Percentiles rank a stretch among this genome's conserved stretches.
Evolutionary conservation across 2,797 vertebrate species (phyloP).

Genomic region (Nannoperca obscura): DNA sequence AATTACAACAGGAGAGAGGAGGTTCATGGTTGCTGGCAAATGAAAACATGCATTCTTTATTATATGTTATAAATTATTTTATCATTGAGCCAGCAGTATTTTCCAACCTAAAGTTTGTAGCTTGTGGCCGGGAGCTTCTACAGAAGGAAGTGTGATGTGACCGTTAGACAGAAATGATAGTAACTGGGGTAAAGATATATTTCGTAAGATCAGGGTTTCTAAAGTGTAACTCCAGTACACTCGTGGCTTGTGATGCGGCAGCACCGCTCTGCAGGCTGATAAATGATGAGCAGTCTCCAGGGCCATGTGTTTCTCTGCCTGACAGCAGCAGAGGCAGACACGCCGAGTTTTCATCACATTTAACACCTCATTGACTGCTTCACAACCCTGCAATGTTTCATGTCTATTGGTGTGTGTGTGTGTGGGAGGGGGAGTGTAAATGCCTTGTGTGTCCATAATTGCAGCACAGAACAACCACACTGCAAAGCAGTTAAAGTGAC

Average conservation of each 20-base stretch:
- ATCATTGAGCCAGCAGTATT: neutral
- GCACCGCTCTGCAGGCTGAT: constrained; percentile 43
- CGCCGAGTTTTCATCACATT: constrained; percentile 66
- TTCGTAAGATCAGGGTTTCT: neutral
- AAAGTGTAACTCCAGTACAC: neutral
- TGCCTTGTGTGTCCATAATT: constrained; percentile 53
- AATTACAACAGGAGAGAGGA: neutral
- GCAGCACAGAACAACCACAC: constrained; percentile 49
- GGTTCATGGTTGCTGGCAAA: neutral
- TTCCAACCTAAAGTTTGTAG: neutral
- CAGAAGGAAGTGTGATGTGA: neutral
- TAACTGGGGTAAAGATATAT: neutral
- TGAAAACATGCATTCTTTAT: neutral
- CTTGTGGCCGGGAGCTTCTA: neutral
- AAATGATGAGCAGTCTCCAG: constrained; percentile 56
- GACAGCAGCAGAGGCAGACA: constrained; percentile 48
- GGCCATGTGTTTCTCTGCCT: constrained; percentile 45
- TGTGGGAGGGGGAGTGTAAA: constrained; percentile 35
- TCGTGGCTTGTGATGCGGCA: constrained; percentile 34
- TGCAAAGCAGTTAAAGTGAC: constrained; percentile 44
- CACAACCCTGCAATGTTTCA: constrained; percentile 56
- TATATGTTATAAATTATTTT: neutral
- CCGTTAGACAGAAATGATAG: neutral
- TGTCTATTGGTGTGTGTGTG: constrained; percentile 24
- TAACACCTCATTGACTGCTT: constrained; percentile 68